A percentile compares a stretch with the other conserved stretches of the same genome.
These are phyloP conservation scores for Smittia sp. DNA, from an alignment of 2,888 invertebrate species.

Conservation along the genomic window DNA sequence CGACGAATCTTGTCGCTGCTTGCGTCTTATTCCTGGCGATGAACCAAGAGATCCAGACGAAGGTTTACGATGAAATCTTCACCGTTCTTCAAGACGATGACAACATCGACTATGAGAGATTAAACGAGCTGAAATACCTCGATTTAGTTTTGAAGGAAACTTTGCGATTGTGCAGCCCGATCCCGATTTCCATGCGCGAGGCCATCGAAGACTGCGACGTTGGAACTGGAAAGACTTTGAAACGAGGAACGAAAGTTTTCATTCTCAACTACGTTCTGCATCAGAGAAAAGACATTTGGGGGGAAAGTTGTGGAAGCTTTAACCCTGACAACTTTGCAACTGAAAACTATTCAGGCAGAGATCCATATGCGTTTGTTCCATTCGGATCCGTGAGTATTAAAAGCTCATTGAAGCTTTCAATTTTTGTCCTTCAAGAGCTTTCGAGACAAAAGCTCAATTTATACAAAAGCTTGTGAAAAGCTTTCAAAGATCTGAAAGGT, in stretches of 20 bases:
- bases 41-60: neutral
- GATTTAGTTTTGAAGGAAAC: slow-evolving; percentile 33
- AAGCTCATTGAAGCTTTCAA: too few relatives aligned
- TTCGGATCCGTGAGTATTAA: slow-evolving; percentile 14
- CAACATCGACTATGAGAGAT: neutral
- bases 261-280: slow-evolving; percentile 1
- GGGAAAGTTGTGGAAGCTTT: neutral
- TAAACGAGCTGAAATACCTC: neutral
- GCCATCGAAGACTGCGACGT: slow-evolving; percentile 12
- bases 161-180: neutral
- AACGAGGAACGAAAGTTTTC: neutral
- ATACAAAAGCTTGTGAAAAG: too few relatives aligned
- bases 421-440: too few relatives aligned
- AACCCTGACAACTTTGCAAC: slow-evolving; percentile 25
- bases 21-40: neutral
- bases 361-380: slow-evolving; percentile 22
- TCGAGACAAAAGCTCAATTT: too few relatives aligned
- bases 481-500: too few relatives aligned
- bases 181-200: slow-evolving; percentile 5
- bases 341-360: slow-evolving; percentile 6
- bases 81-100: neutral
- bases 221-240: slow-evolving; percentile 18
- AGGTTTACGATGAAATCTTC: neutral
- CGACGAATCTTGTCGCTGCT: neutral
- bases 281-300: slow-evolving; percentile 26